Conservation (phyloP, 2,113 vertebrate genomes). For the Oryzias celebensis region DNA sequence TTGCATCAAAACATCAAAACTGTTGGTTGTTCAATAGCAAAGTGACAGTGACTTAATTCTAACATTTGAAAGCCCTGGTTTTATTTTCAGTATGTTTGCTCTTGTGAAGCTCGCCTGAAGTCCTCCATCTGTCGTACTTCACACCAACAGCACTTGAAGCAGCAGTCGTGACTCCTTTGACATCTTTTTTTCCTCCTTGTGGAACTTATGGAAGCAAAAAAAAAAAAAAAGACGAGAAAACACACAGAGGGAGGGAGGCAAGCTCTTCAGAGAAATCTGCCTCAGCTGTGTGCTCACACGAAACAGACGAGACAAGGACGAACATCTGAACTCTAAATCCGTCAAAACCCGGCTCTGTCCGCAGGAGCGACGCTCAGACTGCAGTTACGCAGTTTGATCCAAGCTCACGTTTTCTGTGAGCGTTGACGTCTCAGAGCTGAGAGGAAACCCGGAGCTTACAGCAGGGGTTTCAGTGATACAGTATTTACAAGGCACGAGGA, state of each 20-base stretch:
- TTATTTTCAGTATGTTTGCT: conserved; percentile 26
- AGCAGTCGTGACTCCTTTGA: conserved; percentile 40
- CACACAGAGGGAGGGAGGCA: conserved; percentile 11
- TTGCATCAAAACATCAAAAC: too few species aligned
- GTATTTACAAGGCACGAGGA: conserved; percentile 72
- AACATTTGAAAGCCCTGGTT: too few species aligned
- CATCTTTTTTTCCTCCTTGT: conserved; percentile 24
- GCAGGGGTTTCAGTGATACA: conserved; percentile 65
- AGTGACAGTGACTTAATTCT: too few species aligned
- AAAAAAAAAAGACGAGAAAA: conserved; percentile 1
- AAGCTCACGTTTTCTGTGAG: conserved; percentile 54
- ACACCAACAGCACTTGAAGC: conserved; percentile 45
- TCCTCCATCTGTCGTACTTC: conserved; percentile 52
- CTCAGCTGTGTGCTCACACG: conserved; percentile 27
- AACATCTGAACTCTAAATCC: conserved; percentile 27
- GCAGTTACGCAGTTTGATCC: conserved; percentile 48
- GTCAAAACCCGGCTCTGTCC: conserved; percentile 38
- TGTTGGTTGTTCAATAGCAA: too few species aligned
- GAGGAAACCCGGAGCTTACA: conserved; percentile 62
- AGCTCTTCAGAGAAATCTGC: conserved; percentile 23
- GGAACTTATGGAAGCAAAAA: conserved; percentile 27
- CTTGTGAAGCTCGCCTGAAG: conserved; percentile 35
- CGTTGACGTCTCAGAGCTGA: conserved; percentile 54
- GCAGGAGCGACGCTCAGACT: conserved; percentile 38
- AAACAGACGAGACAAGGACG: conserved; percentile 39